Evolutionary conservation across 2,888 invertebrate species (phyloP).

Genomic region (Nomada ferruginata): DNA sequence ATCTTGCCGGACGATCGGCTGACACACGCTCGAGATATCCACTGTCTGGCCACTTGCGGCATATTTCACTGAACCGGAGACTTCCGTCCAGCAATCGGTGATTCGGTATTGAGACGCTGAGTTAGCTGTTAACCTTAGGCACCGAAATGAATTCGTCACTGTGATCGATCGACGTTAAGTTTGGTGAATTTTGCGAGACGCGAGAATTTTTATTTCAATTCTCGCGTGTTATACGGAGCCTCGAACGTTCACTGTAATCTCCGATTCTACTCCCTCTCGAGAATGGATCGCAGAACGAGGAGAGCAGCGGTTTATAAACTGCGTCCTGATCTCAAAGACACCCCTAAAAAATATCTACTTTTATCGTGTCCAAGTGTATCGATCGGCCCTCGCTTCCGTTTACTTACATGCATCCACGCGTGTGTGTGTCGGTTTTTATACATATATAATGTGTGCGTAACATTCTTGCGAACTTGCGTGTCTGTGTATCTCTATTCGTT

Average conservation of each 20-base stretch:
- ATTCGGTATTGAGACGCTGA: too few relatives aligned
- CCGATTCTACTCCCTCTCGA: constrained; percentile 19
- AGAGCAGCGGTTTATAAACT: background rate
- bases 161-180: too few relatives aligned
- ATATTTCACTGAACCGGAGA: too few relatives aligned
- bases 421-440: constrained; percentile 24
- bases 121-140: too few relatives aligned
- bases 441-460: constrained; percentile 10
- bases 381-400: constrained; percentile 37
- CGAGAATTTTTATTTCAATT: too few relatives aligned
- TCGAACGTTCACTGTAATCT: background rate
- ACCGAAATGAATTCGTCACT: too few relatives aligned
- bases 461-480: background rate
- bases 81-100: too few relatives aligned
- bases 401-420: constrained; percentile 12
- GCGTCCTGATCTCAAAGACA: constrained; percentile 45
- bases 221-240: background rate
- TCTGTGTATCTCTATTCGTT: constrained; percentile 21
- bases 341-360: constrained; percentile 68
- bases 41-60: background rate
- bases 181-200: too few relatives aligned
- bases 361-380: constrained; percentile 42
- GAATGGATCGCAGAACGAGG: constrained; percentile 25
- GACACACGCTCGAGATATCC: background rate
- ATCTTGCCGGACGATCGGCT: constrained; percentile 21